Conservation (phyloP, 2,113 vertebrate genomes). For the Xenopus laevis region DNA sequence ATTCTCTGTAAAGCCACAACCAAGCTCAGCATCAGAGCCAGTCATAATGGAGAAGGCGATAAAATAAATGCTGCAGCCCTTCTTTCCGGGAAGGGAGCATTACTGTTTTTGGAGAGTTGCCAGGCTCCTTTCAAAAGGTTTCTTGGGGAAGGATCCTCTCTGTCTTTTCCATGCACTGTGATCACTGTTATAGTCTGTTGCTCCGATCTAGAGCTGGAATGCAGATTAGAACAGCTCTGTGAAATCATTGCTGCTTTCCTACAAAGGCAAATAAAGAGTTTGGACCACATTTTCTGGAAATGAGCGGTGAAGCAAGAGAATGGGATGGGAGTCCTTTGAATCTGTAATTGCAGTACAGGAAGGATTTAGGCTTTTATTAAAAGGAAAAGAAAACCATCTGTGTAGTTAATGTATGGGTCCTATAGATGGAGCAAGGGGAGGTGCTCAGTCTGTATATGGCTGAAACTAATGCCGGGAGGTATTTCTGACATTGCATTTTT, state of each 20-base stretch:
- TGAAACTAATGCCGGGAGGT: no score
- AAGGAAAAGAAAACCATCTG: no score
- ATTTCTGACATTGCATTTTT: no score
- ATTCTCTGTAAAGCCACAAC: conserved; percentile 4
- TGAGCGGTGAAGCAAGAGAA: not conserved
- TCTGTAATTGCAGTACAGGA: no score
- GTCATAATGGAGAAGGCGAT: conserved; percentile 23
- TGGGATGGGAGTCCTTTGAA: no score
- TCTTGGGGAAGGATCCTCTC: conserved; percentile 29
- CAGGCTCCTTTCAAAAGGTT: conserved; percentile 33
- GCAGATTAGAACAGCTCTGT: no score
- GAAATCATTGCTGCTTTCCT: not conserved
- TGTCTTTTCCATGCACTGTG: conserved; percentile 17
- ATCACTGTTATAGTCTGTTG: conserved; percentile 19
- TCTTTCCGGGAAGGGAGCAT: conserved; percentile 35
- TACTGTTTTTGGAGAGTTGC: conserved; percentile 40
- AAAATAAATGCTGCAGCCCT: conserved; percentile 4
- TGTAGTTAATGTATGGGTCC: no score
- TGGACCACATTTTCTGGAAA: not conserved
- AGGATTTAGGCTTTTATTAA: no score
- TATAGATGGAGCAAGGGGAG: no score
- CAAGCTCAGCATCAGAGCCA: conserved; percentile 20
- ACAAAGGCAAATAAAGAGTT: not conserved
- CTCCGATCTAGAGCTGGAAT: not conserved
- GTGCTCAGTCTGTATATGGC: no score